phyloP scores from a whole-genome alignment of 2,113 vertebrate genomes.

The Sphyrna mokarran region DNA sequence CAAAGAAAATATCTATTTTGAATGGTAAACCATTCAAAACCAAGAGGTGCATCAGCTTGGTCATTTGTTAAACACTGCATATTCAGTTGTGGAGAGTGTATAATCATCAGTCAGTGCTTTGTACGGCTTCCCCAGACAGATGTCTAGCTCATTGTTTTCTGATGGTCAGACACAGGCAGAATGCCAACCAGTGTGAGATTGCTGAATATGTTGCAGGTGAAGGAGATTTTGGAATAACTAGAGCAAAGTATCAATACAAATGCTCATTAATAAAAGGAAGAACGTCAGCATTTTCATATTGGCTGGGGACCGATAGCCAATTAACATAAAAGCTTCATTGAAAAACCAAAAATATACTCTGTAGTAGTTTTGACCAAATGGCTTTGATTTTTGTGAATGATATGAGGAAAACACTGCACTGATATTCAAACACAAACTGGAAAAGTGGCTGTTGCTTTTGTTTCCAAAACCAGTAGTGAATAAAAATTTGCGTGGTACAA shows the following conservation, averaged over 20 bases:
- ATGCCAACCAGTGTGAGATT: not conserved
- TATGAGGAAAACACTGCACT: too few species aligned
- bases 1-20: not conserved
- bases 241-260: not conserved
- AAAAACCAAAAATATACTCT: not conserved
- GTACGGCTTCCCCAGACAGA: not conserved
- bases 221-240: not conserved
- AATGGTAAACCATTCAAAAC: too few species aligned
- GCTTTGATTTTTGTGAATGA: not conserved
- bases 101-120: not conserved
- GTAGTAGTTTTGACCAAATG: not conserved
- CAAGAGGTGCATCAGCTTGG: not conserved
- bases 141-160: not conserved
- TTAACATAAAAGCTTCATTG: not conserved
- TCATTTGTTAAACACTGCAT: not conserved
- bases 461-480: not conserved
- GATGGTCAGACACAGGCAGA: not conserved
- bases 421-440: too few species aligned
- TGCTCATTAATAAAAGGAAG: not conserved
- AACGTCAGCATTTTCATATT: not conserved
- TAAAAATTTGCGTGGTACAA: not conserved
- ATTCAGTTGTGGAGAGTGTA: not conserved
- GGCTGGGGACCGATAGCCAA: too few species aligned
- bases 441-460: not conserved
- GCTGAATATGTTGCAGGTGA: not conserved